Conservation (phyloP, 2,888 invertebrate species). For the Alsophila aescularia region DNA sequence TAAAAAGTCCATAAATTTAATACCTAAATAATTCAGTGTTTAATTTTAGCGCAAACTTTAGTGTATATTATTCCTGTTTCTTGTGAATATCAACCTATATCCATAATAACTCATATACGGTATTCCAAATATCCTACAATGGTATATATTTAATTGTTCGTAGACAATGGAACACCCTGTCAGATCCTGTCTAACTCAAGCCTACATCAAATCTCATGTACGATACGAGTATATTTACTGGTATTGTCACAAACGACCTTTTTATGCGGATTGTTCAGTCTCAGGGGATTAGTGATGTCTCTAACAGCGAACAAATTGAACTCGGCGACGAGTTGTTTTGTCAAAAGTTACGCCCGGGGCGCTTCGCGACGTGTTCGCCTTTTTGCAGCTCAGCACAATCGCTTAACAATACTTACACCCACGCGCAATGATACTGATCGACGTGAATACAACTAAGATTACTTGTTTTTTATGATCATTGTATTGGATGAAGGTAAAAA, state of each 20-base stretch:
- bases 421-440: constrained; percentile 40
- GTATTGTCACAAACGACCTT: constrained; percentile 48
- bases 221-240: constrained; percentile 20
- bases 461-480: constrained; percentile 10
- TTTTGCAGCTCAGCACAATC: constrained; percentile 68
- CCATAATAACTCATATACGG: not conserved
- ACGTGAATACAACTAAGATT: constrained; percentile 4
- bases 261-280: constrained; percentile 57
- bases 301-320: constrained; percentile 77
- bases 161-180: not conserved
- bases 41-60: too few species aligned
- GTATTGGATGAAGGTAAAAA: constrained; percentile 1
- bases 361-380: constrained; percentile 64
- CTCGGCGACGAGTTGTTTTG: constrained; percentile 54
- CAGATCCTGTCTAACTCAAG: not conserved
- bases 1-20: too few species aligned
- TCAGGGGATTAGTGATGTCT: constrained; percentile 63
- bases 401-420: constrained; percentile 58
- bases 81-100: too few species aligned
- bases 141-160: constrained; percentile 2
- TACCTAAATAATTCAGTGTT: too few species aligned
- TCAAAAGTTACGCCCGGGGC: constrained; percentile 67
- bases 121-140: not conserved
- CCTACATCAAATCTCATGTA: constrained; percentile 12
- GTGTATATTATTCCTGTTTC: too few species aligned